phyloP scores from a whole-genome alignment of 2,888 invertebrate species.

The Neoitamus cyanurus region DNA sequence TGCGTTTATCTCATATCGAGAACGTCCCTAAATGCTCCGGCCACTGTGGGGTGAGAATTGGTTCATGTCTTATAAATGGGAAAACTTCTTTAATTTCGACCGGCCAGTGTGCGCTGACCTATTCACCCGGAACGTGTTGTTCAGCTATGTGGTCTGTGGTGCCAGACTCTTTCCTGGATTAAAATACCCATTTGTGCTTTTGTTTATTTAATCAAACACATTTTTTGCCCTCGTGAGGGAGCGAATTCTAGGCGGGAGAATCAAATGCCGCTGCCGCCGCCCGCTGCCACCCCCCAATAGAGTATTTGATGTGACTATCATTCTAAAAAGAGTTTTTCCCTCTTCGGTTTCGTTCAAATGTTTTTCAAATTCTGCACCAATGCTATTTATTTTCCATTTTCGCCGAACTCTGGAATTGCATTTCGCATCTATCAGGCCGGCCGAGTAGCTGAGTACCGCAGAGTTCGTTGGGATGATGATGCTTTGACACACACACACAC shows the following conservation, averaged over 20 bases:
- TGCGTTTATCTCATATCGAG: not conserved
- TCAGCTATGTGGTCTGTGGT: not conserved
- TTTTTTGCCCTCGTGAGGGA: not conserved
- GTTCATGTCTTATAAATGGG: not conserved
- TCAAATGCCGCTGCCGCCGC: not conserved
- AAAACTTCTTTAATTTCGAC: not conserved
- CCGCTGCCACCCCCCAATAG: not conserved
- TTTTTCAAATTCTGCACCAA: conserved; percentile 19
- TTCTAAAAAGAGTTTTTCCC: not conserved
- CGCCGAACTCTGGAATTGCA: not conserved
- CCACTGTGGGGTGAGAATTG: not conserved
- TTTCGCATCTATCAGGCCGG: not conserved
- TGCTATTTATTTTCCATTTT: conserved; percentile 24
- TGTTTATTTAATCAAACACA: not conserved
- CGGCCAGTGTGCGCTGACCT: not conserved
- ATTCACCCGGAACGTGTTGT: not conserved
- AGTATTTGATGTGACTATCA: not conserved
- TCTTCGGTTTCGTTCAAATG: conserved; percentile 3
- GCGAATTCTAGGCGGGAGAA: not conserved
- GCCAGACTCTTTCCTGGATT: not conserved
- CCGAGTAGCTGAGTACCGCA: not conserved
- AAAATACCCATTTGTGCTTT: not conserved
- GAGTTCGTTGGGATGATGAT: not conserved
- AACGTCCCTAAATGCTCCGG: not conserved
- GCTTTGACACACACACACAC: not conserved